A percentile compares a stretch with the other conserved stretches of the same genome.
Evolutionary conservation across 2,888 invertebrate genomes (phyloP).

Genomic region (Phrixothrix hirtus): DNA sequence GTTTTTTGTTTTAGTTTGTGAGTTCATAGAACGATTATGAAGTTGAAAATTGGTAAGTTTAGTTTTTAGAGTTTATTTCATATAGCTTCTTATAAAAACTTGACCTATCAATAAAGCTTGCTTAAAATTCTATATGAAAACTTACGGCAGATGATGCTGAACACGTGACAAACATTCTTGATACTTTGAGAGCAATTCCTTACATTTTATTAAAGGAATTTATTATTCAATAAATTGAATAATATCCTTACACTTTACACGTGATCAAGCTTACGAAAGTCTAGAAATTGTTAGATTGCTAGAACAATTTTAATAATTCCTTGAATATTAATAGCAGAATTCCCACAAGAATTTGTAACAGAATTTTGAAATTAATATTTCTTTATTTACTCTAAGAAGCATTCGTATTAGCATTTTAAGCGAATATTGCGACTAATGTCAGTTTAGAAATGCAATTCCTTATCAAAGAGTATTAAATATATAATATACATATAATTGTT

Average conservation of each 20-base stretch:
- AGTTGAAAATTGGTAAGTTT: conserved; percentile 15
- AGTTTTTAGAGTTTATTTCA: background rate
- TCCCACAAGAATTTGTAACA: too few relatives aligned
- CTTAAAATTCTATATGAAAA: conserved; percentile 22
- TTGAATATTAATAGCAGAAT: too few relatives aligned
- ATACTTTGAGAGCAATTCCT: conserved; percentile 7
- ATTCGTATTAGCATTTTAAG: too few relatives aligned
- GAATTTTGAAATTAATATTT: too few relatives aligned
- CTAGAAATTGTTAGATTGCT: too few relatives aligned
- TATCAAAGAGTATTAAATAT: too few relatives aligned
- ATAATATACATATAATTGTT: too few relatives aligned
- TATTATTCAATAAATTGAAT: conserved; percentile 18
- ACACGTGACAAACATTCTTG: conserved; percentile 21
- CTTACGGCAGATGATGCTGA: conserved; percentile 25
- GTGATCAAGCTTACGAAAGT: conserved; percentile 7
- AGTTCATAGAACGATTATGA: background rate
- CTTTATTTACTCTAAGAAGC: too few relatives aligned
- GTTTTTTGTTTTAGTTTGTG: background rate
- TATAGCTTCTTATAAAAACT: conserved; percentile 8
- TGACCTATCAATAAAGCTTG: conserved; percentile 13
- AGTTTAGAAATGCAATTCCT: too few relatives aligned
- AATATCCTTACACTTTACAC: too few relatives aligned
- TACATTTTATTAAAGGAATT: conserved; percentile 14
- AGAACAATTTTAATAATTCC: too few relatives aligned
- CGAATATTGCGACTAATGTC: too few relatives aligned